phyloP scores from a whole-genome alignment of 2,113 vertebrate species.

The Actenoides hombroni region DNA sequence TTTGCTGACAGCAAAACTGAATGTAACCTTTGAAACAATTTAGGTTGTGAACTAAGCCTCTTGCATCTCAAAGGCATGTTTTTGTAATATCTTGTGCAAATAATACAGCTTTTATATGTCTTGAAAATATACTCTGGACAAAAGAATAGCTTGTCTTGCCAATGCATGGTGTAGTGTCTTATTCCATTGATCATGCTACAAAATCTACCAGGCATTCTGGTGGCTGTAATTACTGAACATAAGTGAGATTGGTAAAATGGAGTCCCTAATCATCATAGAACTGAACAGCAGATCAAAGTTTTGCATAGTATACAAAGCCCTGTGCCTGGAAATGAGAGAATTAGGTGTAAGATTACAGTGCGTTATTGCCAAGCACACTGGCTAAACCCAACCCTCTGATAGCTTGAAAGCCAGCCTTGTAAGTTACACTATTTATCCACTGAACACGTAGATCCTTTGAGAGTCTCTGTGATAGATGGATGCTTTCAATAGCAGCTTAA shows the following conservation, averaged over 20 bases:
- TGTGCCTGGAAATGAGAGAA: background rate
- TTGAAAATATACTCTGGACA: background rate
- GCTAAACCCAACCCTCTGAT: background rate
- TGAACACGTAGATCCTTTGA: background rate
- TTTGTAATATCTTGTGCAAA: background rate
- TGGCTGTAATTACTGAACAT: background rate
- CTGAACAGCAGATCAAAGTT: background rate
- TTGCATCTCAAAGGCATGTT: background rate
- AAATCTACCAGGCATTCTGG: background rate
- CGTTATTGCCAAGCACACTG: background rate
- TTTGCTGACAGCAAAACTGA: background rate
- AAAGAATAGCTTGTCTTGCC: background rate
- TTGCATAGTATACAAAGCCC: background rate
- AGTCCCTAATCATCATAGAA: background rate
- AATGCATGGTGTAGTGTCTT: background rate
- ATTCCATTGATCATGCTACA: background rate
- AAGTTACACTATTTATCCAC: background rate
- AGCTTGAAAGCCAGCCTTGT: background rate
- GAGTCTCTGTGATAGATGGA: background rate
- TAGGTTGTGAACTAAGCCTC: background rate
- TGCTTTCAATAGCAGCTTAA: conserved; percentile 4
- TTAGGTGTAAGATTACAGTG: background rate
- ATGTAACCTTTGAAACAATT: background rate
- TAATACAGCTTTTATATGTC: background rate
- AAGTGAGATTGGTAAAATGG: background rate